Conservation (phyloP, 2,797 vertebrate genomes). For the Pristis pectinata region DNA sequence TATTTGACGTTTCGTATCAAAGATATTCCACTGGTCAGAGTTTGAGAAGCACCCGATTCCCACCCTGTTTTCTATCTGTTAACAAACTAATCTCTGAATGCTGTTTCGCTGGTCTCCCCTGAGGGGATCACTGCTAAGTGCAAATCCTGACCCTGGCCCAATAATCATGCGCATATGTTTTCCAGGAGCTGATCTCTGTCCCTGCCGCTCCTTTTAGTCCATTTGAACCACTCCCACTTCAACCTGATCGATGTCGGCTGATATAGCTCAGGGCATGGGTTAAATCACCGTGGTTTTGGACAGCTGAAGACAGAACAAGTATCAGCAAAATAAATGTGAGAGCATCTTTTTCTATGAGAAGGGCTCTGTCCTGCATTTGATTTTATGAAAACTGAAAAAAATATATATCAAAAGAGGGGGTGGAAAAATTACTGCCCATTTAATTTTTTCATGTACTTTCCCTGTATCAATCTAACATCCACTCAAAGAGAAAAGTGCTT, state of each 20-base stretch:
- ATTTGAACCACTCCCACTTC: background rate
- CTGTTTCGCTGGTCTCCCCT: no score
- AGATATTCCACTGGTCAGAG: no score
- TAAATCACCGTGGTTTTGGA: background rate
- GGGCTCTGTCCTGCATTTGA: background rate
- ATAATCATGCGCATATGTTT: no score
- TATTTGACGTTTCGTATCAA: no score
- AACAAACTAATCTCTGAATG: no score
- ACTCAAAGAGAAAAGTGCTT: background rate
- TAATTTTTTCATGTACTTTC: background rate
- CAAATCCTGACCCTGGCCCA: no score
- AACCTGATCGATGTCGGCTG: background rate
- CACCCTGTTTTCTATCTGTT: no score
- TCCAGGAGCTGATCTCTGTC: no score
- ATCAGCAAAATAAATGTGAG: background rate
- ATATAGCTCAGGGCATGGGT: background rate
- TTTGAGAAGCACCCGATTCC: no score
- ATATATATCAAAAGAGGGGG: background rate
- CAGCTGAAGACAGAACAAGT: background rate
- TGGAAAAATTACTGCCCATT: background rate
- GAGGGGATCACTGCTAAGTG: no score
- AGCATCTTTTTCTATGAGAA: background rate
- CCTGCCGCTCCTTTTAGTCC: no score
- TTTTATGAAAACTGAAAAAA: background rate
- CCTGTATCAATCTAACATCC: background rate